Percentiles rank a stretch among this genome's conserved stretches.
Conservation (phyloP, 2,113 vertebrate species). For the Dermatemys mawii region DNA sequence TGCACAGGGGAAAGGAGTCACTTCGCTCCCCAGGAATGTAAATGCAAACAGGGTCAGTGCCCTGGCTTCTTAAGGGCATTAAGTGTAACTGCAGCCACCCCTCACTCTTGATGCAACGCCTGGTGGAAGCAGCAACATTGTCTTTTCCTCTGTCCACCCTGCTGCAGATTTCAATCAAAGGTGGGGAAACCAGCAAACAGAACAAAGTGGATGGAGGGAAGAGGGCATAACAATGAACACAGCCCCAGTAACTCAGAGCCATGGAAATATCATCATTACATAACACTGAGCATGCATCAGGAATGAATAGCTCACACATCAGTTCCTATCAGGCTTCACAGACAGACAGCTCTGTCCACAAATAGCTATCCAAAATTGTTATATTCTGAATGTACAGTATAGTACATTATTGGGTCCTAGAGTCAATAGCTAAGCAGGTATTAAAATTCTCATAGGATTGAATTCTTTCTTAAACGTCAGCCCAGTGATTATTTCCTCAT, state of each 20-base stretch:
- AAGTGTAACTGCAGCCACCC: neutral
- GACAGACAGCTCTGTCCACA: neutral
- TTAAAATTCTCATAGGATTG: neutral
- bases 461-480: neutral
- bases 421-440: neutral
- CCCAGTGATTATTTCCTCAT: constrained; percentile 3
- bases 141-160: neutral
- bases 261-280: constrained; percentile 1
- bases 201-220: neutral
- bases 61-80: neutral
- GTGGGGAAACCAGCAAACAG: constrained; percentile 11
- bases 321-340: neutral
- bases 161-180: constrained; percentile 5
- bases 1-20: neutral
- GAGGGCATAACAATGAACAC: neutral
- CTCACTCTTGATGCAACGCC: neutral
- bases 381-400: neutral
- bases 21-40: neutral
- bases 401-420: neutral
- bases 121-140: neutral
- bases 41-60: neutral
- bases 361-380: neutral
- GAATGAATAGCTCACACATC: neutral
- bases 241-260: constrained; percentile 6
- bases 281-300: neutral